Conservation (phyloP, 2,888 invertebrate genomes). For the Thera britannica region DNA sequence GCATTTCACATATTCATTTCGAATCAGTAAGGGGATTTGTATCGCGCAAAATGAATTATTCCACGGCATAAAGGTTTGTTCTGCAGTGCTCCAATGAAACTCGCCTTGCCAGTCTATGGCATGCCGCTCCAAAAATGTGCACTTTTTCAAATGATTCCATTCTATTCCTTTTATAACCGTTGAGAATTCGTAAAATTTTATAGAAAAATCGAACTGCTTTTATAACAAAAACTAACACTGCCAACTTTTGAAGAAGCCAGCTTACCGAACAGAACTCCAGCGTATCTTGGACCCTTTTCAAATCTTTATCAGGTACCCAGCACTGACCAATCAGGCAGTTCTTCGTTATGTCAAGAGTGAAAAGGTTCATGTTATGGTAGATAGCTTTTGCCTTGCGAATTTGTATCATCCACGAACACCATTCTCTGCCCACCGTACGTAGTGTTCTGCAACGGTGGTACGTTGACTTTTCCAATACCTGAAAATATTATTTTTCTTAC, state of each 20-base stretch:
- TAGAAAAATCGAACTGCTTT: neutral
- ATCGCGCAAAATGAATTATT: too few species aligned
- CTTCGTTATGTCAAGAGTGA: conserved; percentile 92
- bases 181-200: too few species aligned
- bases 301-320: conserved; percentile 89
- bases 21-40: too few species aligned
- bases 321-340: conserved; percentile 93
- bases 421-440: conserved; percentile 91
- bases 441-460: conserved; percentile 94
- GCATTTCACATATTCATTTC: too few species aligned
- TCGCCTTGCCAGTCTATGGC: too few species aligned
- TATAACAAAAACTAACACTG: neutral
- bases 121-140: too few species aligned
- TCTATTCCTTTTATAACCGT: too few species aligned
- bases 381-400: conserved; percentile 95
- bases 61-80: too few species aligned
- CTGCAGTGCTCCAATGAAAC: too few species aligned
- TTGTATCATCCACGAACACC: conserved; percentile 91
- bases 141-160: too few species aligned
- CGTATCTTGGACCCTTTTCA: conserved; percentile 84
- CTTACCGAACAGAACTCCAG: conserved; percentile 58
- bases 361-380: conserved; percentile 93
- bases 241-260: neutral
- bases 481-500: neutral
- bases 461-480: conserved; percentile 93